Evolutionary conservation across 2,888 invertebrate species (phyloP), one percentile per base, ranked within the genome.

Genomic region (Phlogophora meticulosa): DNA sequence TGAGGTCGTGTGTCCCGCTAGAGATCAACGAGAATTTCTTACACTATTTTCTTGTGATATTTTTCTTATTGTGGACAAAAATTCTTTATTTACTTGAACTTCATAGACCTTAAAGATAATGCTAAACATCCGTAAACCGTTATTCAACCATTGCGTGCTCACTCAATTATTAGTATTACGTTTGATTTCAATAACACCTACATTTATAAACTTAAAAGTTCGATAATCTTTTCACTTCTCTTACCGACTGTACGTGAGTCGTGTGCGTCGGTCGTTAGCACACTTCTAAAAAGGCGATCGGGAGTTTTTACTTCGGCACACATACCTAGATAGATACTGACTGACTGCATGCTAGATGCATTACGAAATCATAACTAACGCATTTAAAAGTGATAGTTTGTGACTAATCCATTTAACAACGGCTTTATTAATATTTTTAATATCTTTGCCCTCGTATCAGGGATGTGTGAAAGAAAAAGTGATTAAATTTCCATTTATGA

Each of bases 311-410:
- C 58, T 38, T 59, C 78, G 82, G 56, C 84, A 84, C 67, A 84
- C 71, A 78, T 82, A 80, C 84, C 84, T 52, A 78, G 59, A 82
- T 80, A 4, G 28, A 28, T 28, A 28, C 28, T 28, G 28, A 72
- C 57, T 24, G 34, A 13, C 56, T 76, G 82, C 83, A 82, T 60
- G 80, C 61, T 80, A 80, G 76, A 67, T 82, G 78, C 80, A 78
- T 84, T 82, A 82, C 78, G 82, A 82, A 77, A 82, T 65, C n/a
- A 42, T 48, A 34, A 68, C 28, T 32, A 40, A 59, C 45, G 43
- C 68, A 67, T 60, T 67, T 67, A 74, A 83, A 82, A 82, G 79
- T 68, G 79, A 83, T 72, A 76, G 82, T 83, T 69, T 75, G 71
- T 81, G 70, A 74, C 72, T 74, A 81, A 82, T 81, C 64, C 24